Base-by-base conservation (phyloP, 2,888 invertebrate species). In the Ennomos fuscantarius region DNA sequence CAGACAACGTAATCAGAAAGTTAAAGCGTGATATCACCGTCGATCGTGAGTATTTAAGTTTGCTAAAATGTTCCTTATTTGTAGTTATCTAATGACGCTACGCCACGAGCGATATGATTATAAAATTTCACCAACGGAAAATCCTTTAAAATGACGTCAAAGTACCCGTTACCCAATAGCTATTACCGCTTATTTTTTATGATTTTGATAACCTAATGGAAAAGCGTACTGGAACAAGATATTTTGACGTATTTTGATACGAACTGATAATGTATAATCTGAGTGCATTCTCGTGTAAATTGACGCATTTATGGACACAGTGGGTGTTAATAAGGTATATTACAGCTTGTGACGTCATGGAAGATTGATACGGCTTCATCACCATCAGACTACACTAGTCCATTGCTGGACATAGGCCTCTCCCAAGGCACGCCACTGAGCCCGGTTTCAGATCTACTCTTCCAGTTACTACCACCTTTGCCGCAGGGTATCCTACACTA, bases 281-380 rank as follows among this genome's bases (percentile, higher is more conserved):
- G 32, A 57, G 44, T 45, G 49, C 40, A 24, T 45, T 34, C 24
- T 57, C 10, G 11, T 41, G 56, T 45, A 35, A 15, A 46, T 55
- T 55, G 49, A 55, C 55, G 55, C 45, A 32, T 34, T 37, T 55
- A 42, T 54, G 46, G 34, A 40, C 13, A 44, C 9, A 32, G 45
- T 39, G 40, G 40, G 40, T 33, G 11, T 44, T 40, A 37, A 5
- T 2, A 24, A 8, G 41, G 24, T 6, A 13, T 31, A 36, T 13
- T 50, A 35, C 42, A 31, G 35, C 32, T 47, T 11, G 39, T 45
- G 52, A 45, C 44, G 52, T 40, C 52, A 45, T 34, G 8, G 15
- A 15, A 13, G 32, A 43, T 32, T 53, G 13, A 24, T 39, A 8
- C 6, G 33, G 10, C 15, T n/a, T 44, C 11, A 46, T n/a, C n/a